Base-by-base conservation (phyloP, 2,113 vertebrate species). In the Gulo gulo region DNA sequence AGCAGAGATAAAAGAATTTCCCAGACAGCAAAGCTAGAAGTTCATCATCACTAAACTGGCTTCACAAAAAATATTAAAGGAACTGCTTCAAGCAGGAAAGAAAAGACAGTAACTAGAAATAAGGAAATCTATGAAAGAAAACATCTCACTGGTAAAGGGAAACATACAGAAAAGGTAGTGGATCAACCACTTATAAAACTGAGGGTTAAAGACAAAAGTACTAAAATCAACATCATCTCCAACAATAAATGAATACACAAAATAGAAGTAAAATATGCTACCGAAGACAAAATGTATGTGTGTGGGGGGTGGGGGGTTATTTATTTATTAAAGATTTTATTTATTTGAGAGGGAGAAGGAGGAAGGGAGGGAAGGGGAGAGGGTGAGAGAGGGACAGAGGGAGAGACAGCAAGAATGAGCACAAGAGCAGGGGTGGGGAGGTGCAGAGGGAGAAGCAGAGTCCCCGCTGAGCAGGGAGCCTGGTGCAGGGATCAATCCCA, bases 401-500 rank as follows among this genome's bases (percentile, higher is more conserved):
- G 34, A 21, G 3, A 69, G 12, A 26, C 6, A 74, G 18, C 52
- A 55, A 55, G 52, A 55, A 55, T 20, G 52, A 55, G 52, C 52
- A 55, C 52, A 55, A 18, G 16, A 55, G 52, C 16, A 0, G 18
- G 55, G 55, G 55, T 18, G 18, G 55, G 55, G 55, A 55, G 55
- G 18, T 18, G 6, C 18, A 55, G 39, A 74, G 42, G 39, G 23
- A 6, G 39, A 20, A 55, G 73, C 73, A 74, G 73, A 23, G 12
- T 42, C 24, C 73, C 65, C 2, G 2, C 13, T 63, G 12, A 42
- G 23, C 73, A 42, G 12, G 24, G 23, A 74, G 39, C 39, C 23
- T 1, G 36, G 14, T 7, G 12, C 4, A 0, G 23, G 71, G 6
- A 23, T 45, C 3, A 7, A 29, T 26, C 39, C 23, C 24, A 45